phyloP scores from a whole-genome alignment of 1,140 invertebrate genomes.

The Pentalonia nigronervosa region DNA sequence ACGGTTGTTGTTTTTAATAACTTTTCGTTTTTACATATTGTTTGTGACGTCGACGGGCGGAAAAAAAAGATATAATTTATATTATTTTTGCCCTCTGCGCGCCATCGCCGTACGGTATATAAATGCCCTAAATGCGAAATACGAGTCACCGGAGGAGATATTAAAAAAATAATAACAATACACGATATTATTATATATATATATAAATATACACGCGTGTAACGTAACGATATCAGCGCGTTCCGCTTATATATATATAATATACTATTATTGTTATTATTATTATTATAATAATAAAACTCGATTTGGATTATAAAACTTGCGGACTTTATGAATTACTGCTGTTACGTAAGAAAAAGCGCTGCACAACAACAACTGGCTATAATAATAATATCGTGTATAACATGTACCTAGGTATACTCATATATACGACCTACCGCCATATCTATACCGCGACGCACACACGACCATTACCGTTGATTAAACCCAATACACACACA shows the following conservation, averaged over 20 bases:
- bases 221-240: neutral
- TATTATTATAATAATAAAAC: slow-evolving; percentile 34
- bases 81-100: slow-evolving; percentile 45
- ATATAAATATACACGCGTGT: neutral
- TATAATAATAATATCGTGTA: no score
- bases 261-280: neutral
- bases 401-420: no score
- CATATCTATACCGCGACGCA: neutral
- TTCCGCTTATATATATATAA: neutral
- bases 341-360: neutral
- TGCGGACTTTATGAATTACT: slow-evolving; percentile 38
- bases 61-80: slow-evolving; percentile 49
- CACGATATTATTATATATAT: neutral
- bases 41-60: slow-evolving; percentile 26
- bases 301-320: slow-evolving; percentile 54
- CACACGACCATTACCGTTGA: slow-evolving; percentile 50
- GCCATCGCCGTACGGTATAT: slow-evolving; percentile 12
- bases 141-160: slow-evolving; percentile 39
- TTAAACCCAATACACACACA: slow-evolving; percentile 26
- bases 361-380: neutral
- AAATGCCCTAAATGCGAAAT: slow-evolving; percentile 34
- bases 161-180: slow-evolving; percentile 51
- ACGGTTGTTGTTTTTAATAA: slow-evolving; percentile 58
- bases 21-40: slow-evolving; percentile 58
- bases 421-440: no score